phyloP scores from a whole-genome alignment of 2,113 vertebrate genomes.

The Protobothrops mucrosquamatus region DNA sequence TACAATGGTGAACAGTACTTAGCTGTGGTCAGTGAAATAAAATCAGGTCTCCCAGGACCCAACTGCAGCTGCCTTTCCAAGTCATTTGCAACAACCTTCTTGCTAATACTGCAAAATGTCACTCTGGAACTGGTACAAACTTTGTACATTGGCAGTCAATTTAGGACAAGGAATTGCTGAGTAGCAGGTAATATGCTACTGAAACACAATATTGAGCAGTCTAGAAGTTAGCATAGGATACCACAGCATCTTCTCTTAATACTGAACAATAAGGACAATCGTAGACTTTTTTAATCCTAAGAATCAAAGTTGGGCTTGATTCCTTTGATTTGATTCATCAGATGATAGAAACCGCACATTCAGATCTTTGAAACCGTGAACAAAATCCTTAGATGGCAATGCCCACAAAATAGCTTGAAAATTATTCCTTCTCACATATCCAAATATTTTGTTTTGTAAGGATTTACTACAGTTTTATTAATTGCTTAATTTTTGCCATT shows the following conservation, averaged over 20 bases:
- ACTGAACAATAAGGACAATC: background rate
- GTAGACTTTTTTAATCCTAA: slow-evolving; percentile 1
- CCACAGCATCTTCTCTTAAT: background rate
- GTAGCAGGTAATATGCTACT: background rate
- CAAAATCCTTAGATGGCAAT: slow-evolving; percentile 14
- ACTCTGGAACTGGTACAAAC: background rate
- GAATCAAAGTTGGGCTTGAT: background rate
- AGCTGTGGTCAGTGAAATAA: background rate
- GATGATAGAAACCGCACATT: background rate
- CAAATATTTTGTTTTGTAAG: slow-evolving; percentile 32
- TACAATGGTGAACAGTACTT: background rate
- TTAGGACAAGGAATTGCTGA: background rate
- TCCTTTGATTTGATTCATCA: background rate
- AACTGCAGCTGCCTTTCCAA: background rate
- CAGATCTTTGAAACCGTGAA: slow-evolving; percentile 16
- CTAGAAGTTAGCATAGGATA: background rate
- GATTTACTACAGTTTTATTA: background rate
- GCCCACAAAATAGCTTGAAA: slow-evolving; percentile 14
- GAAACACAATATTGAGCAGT: background rate
- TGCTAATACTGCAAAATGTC: background rate
- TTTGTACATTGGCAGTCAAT: background rate
- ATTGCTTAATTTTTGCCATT: slow-evolving; percentile 18
- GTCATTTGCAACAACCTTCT: background rate
- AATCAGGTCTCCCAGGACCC: background rate
- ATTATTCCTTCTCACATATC: slow-evolving; percentile 23